Base-by-base conservation (phyloP, 2,797 vertebrate species). In the Aldrovandia affinis region DNA sequence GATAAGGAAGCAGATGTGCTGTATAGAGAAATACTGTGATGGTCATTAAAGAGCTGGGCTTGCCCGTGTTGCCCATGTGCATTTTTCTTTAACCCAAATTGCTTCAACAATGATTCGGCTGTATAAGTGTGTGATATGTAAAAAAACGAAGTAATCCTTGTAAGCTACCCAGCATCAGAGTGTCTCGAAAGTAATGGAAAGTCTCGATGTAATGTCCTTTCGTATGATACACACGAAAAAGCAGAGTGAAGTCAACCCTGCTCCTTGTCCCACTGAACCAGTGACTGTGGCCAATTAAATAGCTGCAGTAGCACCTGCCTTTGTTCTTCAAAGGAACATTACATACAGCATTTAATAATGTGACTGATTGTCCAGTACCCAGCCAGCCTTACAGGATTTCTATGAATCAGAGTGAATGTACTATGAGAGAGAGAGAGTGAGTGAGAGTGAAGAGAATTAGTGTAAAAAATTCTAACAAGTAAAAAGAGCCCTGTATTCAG, bases 281-380 rank as follows among this genome's bases (percentile, higher is more conserved):
- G 63, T 65, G 63, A 65, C 63, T 30, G 33, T 73, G 18, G 33
- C 36, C 68, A 73, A 73, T 73, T 73, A 39, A 73, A 73, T 18
- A 10, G 14, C 15, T 42, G 36, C 36, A 7, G 28, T 42, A 50
- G 6, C 47, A 2, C 47, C 47, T 50, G 2, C 57, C 57, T 54
- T 54, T 54, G 30, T 68, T 68, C 63, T 68, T 68, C 63, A 33
- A 68, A 68, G 63, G 63, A 33, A 33, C 30, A 68, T 68, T 68
- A 33, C 36, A 33, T 12, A 68, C 36, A 33, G 68, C 39, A 73
- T 33, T 73, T 65, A 73, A 73, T 39, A 68, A 33, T 36, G 36
- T 73, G 68, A 42, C 33, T 73, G 15, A 73, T 73, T 42, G 39
- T 33, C 36, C 68, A 39, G 20, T 39, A 39, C 30, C 68, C 68